phyloP scores from a whole-genome alignment of 2,888 invertebrate species.

The Eilema caniola region DNA sequence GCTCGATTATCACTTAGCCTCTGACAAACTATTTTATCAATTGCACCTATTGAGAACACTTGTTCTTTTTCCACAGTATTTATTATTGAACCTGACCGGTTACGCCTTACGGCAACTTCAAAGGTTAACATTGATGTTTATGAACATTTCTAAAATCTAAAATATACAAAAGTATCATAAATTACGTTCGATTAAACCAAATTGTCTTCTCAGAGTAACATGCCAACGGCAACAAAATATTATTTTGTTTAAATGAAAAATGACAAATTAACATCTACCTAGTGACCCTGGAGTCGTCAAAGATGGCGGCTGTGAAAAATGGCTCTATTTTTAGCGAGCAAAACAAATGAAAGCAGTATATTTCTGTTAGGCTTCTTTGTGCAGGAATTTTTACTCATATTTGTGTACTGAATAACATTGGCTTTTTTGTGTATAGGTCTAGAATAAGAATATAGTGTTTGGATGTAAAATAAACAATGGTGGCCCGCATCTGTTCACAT shows the following conservation, averaged over 20 bases:
- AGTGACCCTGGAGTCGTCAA: background rate
- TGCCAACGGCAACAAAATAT: background rate
- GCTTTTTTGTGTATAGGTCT: slow-evolving; percentile 19
- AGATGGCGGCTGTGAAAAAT: background rate
- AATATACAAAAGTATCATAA: background rate
- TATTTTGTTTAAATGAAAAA: background rate
- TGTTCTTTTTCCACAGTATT: too few species aligned
- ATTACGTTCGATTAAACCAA: background rate
- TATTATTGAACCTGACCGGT: too few species aligned
- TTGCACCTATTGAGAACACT: too few species aligned
- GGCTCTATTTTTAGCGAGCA: background rate
- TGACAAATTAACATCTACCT: background rate
- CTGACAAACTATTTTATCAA: too few species aligned
- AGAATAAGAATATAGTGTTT: slow-evolving; percentile 26
- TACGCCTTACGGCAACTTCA: too few species aligned
- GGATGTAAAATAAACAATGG: slow-evolving; percentile 59
- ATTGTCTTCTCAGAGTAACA: background rate
- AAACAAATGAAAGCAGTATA: slow-evolving; percentile 7
- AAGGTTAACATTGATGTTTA: too few species aligned
- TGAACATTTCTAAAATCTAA: too few species aligned
- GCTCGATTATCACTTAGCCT: too few species aligned
- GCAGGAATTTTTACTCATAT: background rate
- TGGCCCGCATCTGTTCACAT: slow-evolving; percentile 70
- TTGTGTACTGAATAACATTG: background rate
- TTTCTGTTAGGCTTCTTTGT: slow-evolving; percentile 4